Evolutionary conservation across 1,140 invertebrate species (phyloP).

Genomic region (Lithobius niger): DNA sequence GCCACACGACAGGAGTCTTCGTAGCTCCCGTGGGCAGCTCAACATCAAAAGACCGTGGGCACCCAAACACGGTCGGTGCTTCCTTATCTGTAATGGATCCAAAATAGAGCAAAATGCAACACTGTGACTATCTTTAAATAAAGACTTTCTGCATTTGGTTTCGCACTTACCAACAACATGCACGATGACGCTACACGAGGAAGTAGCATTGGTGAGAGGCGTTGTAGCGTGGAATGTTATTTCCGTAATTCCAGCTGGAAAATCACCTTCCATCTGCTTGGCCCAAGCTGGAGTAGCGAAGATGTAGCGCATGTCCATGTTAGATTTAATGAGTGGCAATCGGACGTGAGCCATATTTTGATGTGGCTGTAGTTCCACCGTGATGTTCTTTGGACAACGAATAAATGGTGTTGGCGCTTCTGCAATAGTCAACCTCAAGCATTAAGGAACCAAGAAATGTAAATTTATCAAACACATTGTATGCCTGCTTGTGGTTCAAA

Average conservation of each 20-base stretch:
- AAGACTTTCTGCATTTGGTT: too few species aligned
- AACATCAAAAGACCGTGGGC: constrained; percentile 48
- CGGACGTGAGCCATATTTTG: constrained; percentile 29
- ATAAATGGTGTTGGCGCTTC: constrained; percentile 41
- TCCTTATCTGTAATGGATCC: constrained; percentile 37
- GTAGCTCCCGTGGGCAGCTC: constrained; percentile 38
- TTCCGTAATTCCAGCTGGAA: constrained; percentile 41
- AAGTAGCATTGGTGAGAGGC: neutral
- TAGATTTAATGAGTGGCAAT: constrained; percentile 6
- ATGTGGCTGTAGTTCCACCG: constrained; percentile 39
- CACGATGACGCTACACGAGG: neutral
- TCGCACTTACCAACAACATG: neutral
- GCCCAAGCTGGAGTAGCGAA: constrained; percentile 47
- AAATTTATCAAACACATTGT: too few species aligned
- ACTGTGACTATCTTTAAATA: too few species aligned
- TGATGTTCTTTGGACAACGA: constrained; percentile 45
- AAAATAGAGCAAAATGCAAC: neutral
- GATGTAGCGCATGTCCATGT: constrained; percentile 36
- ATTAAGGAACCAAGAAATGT: too few species aligned
- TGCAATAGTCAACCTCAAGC: too few species aligned
- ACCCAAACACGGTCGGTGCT: constrained; percentile 41
- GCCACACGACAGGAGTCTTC: constrained; percentile 45
- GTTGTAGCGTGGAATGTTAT: constrained; percentile 36
- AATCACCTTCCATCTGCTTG: constrained; percentile 43
- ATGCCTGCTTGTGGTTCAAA: too few species aligned